Base-by-base conservation (phyloP, 2,797 vertebrate genomes). In the Squalus acanthias region DNA sequence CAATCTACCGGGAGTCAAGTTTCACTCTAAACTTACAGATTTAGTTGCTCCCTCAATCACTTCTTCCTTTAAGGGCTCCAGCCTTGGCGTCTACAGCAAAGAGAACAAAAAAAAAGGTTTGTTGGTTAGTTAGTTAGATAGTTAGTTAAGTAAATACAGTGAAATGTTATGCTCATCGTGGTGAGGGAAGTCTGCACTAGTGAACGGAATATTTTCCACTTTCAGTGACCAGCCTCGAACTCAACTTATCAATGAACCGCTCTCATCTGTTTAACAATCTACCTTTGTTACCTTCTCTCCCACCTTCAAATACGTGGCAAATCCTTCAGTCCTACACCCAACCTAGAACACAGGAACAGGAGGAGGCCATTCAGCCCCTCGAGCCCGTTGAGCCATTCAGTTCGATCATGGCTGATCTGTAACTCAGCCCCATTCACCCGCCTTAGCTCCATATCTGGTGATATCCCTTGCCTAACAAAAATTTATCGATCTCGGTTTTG, bases 41-140 rank as follows among this genome's bases (percentile, higher is more conserved):
- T 98, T 97, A 87, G 98, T 98, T 65, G 98, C 98, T 97, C 98
- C 97, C 96, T 98, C 97, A 97, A 98, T 96, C 0, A 97, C 97
- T 85, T 99, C 98, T 96, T 99, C 98, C 92, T 98, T 98, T 95
- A 98, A 97, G 0, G 99, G 99, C 97, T 99, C 99, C 98, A 99
- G 96, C 96, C 98, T 98, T 0, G 99, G 99, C 97, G 98, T 98
- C 98, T 99, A 97, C 17, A 76, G 82, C 96, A 46, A 82, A 82
- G 20, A 65, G 6, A 63, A 93, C 12, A 39, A 46, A 70, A 65
- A 1, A 1, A 82, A 9, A 1, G 79, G 79, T 82, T 39, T 12
- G 39, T 82, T 29, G 53, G 13, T 39, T 39, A 39, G 39, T 39
- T 57, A 0, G 15, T 39, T 93, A 20, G 5, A 69, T 69, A 93